These are phyloP conservation scores for Campoletis sonorensis DNA, from an alignment of 1,140 invertebrate genomes.

Conservation along the genomic window DNA sequence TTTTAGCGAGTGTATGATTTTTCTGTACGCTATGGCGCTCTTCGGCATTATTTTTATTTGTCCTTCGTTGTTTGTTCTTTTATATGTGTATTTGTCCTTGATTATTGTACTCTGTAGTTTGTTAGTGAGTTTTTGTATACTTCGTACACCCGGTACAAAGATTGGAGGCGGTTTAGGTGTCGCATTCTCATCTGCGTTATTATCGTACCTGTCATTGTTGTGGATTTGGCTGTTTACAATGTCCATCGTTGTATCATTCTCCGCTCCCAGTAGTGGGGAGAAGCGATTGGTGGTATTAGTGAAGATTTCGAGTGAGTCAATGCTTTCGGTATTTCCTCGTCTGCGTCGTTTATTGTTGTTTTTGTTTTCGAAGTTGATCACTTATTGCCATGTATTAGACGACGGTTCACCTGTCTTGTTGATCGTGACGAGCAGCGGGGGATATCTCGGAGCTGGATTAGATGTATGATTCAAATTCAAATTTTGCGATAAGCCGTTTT, in stretches of 20 bases:
- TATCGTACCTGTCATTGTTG: not conserved
- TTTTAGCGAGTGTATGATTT: too few relatives aligned
- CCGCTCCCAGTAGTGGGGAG: not conserved
- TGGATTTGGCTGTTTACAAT: not conserved
- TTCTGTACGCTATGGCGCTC: too few relatives aligned
- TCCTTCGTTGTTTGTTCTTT: too few relatives aligned
- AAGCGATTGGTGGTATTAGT: not conserved
- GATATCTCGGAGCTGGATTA: not conserved
- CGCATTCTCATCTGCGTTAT: not conserved
- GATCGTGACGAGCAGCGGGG: not conserved
- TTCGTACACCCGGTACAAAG: constrained; percentile 10
- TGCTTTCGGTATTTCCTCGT: not conserved
- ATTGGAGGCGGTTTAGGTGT: constrained; percentile 4
- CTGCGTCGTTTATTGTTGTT: constrained; percentile 6
- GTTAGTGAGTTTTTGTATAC: not conserved
- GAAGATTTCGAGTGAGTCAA: not conserved
- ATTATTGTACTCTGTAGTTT: not conserved
- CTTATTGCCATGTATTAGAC: not conserved
- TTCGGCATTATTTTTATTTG: too few relatives aligned
- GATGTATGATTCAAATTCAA: too few relatives aligned
- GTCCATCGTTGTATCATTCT: not conserved
- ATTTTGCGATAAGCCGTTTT: too few relatives aligned
- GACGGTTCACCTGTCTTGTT: not conserved
- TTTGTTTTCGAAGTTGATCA: constrained; percentile 1
- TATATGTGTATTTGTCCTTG: too few relatives aligned